A percentile compares a stretch with the other conserved stretches of the same genome.
Evolutionary conservation across 2,113 vertebrate genomes (phyloP).

Genomic region (Eira barbara): DNA sequence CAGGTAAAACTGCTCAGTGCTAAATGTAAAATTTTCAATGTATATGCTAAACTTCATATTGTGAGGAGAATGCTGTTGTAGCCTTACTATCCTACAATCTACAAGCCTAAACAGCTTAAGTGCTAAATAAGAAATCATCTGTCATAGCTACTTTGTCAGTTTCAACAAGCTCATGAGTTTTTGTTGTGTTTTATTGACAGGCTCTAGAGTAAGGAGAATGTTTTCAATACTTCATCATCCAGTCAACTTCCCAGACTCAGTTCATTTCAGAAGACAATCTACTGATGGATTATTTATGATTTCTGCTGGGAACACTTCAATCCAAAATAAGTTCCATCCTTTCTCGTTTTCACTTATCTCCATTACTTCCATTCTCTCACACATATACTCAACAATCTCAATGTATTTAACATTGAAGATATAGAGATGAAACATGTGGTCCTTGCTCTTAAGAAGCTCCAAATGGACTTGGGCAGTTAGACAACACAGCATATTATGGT

Average conservation of each 20-base stretch:
- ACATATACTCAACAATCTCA: neutral
- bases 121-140: slow-evolving; percentile 40
- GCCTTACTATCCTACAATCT: neutral
- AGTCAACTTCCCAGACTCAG: neutral
- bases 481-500: neutral
- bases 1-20: neutral
- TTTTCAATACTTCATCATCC: neutral
- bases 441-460: neutral
- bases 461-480: neutral
- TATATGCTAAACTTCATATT: neutral
- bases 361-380: neutral
- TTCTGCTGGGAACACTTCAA: neutral
- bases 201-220: neutral
- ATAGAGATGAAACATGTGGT: neutral
- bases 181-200: slow-evolving; percentile 1
- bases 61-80: neutral
- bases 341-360: neutral
- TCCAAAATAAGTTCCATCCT: neutral
- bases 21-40: neutral
- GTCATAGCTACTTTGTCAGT: neutral
- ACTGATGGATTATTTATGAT: neutral
- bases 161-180: slow-evolving; percentile 14
- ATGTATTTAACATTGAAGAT: neutral
- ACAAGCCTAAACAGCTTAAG: neutral
- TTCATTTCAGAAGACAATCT: neutral